These are phyloP conservation scores for Lagorchestes hirsutus DNA, from an alignment of 2,797 vertebrate species.

Conservation along the genomic window DNA sequence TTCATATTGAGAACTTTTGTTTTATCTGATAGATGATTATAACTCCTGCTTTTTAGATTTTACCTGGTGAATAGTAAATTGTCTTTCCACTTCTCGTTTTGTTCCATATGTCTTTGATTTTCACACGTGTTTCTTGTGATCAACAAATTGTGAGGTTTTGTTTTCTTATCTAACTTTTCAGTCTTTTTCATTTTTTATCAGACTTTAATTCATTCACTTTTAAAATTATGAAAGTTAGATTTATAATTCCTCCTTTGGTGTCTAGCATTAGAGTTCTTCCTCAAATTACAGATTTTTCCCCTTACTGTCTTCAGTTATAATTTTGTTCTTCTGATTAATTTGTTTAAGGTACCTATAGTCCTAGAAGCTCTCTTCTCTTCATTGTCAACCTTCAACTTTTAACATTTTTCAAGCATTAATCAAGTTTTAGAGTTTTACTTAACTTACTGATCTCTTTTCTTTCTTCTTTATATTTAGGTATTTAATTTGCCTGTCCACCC, in stretches of 20 bases:
- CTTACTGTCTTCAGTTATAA: neutral
- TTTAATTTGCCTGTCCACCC: neutral
- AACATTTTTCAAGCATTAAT: neutral
- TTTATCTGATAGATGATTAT: neutral
- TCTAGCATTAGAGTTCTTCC: neutral
- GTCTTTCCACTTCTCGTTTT: neutral
- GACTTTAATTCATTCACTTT: neutral
- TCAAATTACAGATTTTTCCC: neutral
- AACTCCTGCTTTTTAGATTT: neutral
- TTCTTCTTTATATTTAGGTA: neutral
- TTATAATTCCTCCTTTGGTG: neutral
- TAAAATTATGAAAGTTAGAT: neutral
- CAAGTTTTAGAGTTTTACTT: neutral
- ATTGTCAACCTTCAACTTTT: neutral
- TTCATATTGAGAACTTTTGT: neutral
- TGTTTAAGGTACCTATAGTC: neutral
- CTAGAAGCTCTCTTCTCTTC: neutral
- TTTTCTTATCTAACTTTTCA: neutral
- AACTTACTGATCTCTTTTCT: neutral
- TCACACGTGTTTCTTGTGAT: neutral
- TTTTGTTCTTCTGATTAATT: neutral
- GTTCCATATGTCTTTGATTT: neutral
- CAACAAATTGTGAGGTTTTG: neutral
- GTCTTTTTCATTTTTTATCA: neutral
- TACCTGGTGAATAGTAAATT: neutral